A percentile compares a stretch with the other conserved stretches of the same genome.
These are phyloP conservation scores for Sceloporus undulatus DNA, from an alignment of 2,113 vertebrate genomes.

Conservation along the genomic window DNA sequence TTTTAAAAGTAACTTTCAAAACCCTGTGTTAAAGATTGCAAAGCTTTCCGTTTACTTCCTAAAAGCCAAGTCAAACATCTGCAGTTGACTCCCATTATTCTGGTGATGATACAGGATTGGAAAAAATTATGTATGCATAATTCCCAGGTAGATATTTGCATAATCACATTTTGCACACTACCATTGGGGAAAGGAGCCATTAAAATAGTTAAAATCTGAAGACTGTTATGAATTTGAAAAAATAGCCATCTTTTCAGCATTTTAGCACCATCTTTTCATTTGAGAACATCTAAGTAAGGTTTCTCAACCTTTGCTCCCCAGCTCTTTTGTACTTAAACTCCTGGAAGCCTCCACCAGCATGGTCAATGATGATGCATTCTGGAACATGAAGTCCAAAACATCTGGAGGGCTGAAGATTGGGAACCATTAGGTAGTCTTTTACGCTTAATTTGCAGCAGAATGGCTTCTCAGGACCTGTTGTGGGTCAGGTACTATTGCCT, in stretches of 20 bases:
- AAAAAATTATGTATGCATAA: neutral
- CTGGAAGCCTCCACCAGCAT: neutral
- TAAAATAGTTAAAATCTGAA: conserved; percentile 19
- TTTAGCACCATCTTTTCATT: neutral
- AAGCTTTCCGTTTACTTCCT: neutral
- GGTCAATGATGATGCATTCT: no score
- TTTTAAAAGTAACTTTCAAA: neutral
- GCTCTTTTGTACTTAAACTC: neutral
- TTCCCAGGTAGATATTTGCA: neutral
- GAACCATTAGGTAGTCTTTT: neutral
- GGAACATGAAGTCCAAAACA: no score
- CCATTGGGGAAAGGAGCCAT: neutral
- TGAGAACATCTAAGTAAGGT: conserved; percentile 16
- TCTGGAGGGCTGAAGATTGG: no score
- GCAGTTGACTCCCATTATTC: neutral
- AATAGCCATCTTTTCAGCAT: neutral
- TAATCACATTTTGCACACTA: neutral
- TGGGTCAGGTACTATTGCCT: no score
- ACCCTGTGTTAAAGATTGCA: neutral
- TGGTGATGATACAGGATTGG: neutral
- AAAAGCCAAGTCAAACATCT: neutral
- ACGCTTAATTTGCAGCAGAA: neutral
- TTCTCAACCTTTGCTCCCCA: neutral
- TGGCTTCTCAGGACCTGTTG: no score
- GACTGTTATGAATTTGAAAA: neutral